Conservation (phyloP, 2,888 invertebrate genomes). For the Uropetala carovei region DNA sequence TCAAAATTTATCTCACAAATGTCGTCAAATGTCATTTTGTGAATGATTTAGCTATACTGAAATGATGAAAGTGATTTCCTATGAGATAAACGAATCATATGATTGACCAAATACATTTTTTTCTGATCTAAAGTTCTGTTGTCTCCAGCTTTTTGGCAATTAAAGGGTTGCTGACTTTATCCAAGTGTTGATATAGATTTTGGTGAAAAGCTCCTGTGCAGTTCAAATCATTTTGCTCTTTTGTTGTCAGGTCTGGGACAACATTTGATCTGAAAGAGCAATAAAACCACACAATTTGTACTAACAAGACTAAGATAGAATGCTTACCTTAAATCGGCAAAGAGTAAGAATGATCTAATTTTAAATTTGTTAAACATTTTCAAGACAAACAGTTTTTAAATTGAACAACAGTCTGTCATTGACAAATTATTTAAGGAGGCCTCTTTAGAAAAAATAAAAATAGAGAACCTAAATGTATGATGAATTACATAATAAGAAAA, state of each 20-base stretch:
- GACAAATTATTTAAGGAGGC: not conserved
- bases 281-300: not conserved
- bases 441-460: not conserved
- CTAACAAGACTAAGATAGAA: too few relatives aligned
- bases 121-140: conserved; percentile 82
- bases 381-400: not conserved
- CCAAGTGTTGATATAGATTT: conserved; percentile 85
- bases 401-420: too few relatives aligned
- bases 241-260: conserved; percentile 67
- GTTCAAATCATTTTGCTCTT: conserved; percentile 74
- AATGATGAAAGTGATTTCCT: not conserved
- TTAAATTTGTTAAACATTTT: not conserved
- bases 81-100: not conserved
- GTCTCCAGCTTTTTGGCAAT: conserved; percentile 86
- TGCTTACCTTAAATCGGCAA: too few relatives aligned
- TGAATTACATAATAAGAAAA: not conserved
- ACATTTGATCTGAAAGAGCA: conserved; percentile 50
- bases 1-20: not conserved
- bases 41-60: not conserved
- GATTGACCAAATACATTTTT: not conserved
- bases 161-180: conserved; percentile 82
- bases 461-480: not conserved
- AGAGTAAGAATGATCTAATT: not conserved
- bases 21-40: not conserved
- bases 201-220: conserved; percentile 73